Conservation (phyloP, 2,888 invertebrate genomes). For the Trisateles emortualis region DNA sequence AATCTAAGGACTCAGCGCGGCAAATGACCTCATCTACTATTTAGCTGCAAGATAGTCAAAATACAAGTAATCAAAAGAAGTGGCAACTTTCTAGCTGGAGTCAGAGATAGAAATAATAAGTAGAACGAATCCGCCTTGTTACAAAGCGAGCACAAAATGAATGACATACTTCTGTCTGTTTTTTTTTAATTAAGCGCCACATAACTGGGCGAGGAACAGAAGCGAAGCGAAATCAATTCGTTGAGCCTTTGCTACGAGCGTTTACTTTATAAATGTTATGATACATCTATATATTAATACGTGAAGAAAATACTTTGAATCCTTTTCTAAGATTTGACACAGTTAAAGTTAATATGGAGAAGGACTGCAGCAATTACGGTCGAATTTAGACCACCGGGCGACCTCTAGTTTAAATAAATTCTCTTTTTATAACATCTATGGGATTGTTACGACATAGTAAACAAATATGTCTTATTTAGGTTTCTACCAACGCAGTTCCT, state of each 20-base stretch:
- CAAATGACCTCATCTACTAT: too few relatives aligned
- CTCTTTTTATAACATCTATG: not conserved
- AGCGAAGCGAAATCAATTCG: slow-evolving; percentile 13
- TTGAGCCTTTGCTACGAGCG: not conserved
- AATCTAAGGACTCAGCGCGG: too few relatives aligned
- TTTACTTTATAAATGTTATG: not conserved
- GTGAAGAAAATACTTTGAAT: too few relatives aligned
- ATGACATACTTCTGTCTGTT: not conserved
- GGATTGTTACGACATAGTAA: not conserved
- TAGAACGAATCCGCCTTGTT: not conserved
- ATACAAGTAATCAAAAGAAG: too few relatives aligned
- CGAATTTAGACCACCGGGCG: too few relatives aligned
- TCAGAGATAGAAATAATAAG: not conserved
- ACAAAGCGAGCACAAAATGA: not conserved
- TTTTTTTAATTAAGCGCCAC: slow-evolving; percentile 4
- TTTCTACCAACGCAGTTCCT: slow-evolving; percentile 2
- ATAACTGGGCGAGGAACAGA: slow-evolving; percentile 6
- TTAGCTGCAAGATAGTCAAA: too few relatives aligned
- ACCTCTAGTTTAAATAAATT: not conserved
- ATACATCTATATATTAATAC: too few relatives aligned
- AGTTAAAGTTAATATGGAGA: too few relatives aligned
- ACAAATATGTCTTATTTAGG: not conserved
- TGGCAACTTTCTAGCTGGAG: not conserved
- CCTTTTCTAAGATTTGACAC: too few relatives aligned
- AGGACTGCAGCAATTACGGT: too few relatives aligned